Evolutionary conservation across 2,797 vertebrate species (phyloP), one percentile per base, ranked within the genome.

Genomic region (Sebastes hopkinsi): DNA sequence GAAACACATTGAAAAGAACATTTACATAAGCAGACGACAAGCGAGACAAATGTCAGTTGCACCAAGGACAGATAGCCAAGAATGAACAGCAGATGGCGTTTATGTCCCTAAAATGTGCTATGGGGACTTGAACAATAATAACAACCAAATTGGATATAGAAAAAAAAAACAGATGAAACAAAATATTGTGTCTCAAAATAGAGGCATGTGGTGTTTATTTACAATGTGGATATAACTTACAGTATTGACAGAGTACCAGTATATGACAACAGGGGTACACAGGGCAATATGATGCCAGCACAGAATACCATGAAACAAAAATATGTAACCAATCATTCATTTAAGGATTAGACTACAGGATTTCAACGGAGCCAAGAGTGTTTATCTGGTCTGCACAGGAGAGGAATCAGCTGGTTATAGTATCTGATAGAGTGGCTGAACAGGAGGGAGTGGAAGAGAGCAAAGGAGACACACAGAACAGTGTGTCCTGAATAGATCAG

Each of bases 51-150:
- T 29, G 70, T 38, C 74, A 68, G 64, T 22, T 0, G 20, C 29
- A 32, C 42, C 66, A 42, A 75, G 59, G 61, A 70, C 52, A 34
- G 18, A 22, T 9, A 29, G 32, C 59, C 20, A n/a, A 70, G 9
- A 70, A 42, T 60, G 72, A 82, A 71, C 87, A 90, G 87, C 67
- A 91, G 89, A 80, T 82, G 91, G 81, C 56, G 10, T 46, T 23
- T 34, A 22, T 42, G 72, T 42, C 12, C 22, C 12, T 32, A 22
- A 12, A 82, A 85, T 62, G 13, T 27, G 13, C 11, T 4, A 7
- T 0, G 5, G 18, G 16, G 22, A 54, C 20, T 42, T 42, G 7
- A 18, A 72, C 7, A 25, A 46, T 38, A 14, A 55, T n/a, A 25
- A 23, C 27, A 25, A 59, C 4, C 23, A 29, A 38, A 38, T 12